Evolutionary conservation across 2,797 vertebrate species (phyloP), one percentile per base, ranked within the genome.

Genomic region (Phoxinus dragarum): DNA sequence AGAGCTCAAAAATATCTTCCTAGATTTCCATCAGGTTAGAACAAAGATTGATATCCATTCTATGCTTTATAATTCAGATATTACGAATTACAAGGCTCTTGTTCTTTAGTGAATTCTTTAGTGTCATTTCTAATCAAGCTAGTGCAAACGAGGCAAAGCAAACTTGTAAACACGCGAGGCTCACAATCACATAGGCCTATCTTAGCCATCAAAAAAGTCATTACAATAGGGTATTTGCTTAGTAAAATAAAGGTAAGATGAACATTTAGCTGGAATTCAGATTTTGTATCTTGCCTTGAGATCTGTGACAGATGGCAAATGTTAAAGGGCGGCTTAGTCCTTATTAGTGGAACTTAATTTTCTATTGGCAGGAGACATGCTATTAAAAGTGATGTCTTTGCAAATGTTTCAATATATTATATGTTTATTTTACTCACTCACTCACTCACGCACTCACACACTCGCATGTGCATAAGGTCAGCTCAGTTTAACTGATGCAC

Each of bases 231-330:
- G 17, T 49, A 38, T 68, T 36, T 47, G 23, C 47, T 6, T n/a
- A 10, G 8, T 56, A n/a, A 59, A 59, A 61, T 17, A 61, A 61
- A 6, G 3, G 56, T 42, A 44, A 1, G 3, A 42, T 17, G 2
- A 77, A 64, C 42, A 38, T 66, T 17, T 66, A 78, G 40, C 27
- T 34, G 6, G 19, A 49, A 67, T 49, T 81, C 14, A 69, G 42
- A 69, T 54, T 36, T 69, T 81, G 66, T 27, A 38, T n/a, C 4
- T 16, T 42, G 42, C 47, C 47, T 16, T 16, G 12, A 27, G 23
- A 27, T 31, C 72, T 87, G 66, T 68, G 49, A 52, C 88, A 80
- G 87, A 67, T 21, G 17, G 7, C 68, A 84, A 86, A 88, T 81
- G 34, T 75, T 87, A 75, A 84, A 59, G 59, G 59, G 69, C 12